Base-by-base conservation (phyloP, 1,140 invertebrate genomes). In the Magallana gigas region DNA sequence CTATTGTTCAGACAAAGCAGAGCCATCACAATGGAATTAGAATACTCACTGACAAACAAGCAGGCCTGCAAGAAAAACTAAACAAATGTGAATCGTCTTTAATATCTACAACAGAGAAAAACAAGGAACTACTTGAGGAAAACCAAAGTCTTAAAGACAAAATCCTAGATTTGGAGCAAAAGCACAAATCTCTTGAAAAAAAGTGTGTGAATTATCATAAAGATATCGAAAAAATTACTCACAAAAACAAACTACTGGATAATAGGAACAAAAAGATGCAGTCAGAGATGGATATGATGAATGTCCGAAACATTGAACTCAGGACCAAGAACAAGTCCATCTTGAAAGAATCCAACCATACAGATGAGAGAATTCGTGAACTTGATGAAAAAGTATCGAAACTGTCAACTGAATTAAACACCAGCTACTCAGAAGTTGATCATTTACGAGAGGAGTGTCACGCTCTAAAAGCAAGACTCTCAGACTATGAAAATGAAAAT, bases 1-100 rank as follows among this genome's bases (percentile, higher is more conserved):
- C 18, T 36, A 29, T 76, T 12, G 14, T 76, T 12, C 68, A 76
- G 23, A 76, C 23, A 29, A 76, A 12, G 68, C 9, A 36, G 14
- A 76, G 68, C 14, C 68, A 76, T 36, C 68, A 76, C 9, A 76
- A 76, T 36, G 68, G 23, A 8, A 76, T 76, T 5, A 76, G 23
- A 76, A 76, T 76, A 76, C 23, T 29, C 23, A 76, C 68, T 8
- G 68, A 76, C 1, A 76, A 76, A 12, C 68, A 36, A 12, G 68
- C 23, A 36, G 9, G 23, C 3, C 68, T 29, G 7, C 68, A 76
- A 23, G 68, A 76, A 8, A 76, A 76, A 29, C 2, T 76, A 11
- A 76, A 76, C 36, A 76, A 76, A 29, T 76, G 36, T 36, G 68
- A 76, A 76, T 76, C 36, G 8, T 76, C 68, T 48, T 76, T 76